Evolutionary conservation across 2,797 vertebrate species (phyloP), one percentile per base, ranked within the genome.

Genomic region (Selene dorsalis): DNA sequence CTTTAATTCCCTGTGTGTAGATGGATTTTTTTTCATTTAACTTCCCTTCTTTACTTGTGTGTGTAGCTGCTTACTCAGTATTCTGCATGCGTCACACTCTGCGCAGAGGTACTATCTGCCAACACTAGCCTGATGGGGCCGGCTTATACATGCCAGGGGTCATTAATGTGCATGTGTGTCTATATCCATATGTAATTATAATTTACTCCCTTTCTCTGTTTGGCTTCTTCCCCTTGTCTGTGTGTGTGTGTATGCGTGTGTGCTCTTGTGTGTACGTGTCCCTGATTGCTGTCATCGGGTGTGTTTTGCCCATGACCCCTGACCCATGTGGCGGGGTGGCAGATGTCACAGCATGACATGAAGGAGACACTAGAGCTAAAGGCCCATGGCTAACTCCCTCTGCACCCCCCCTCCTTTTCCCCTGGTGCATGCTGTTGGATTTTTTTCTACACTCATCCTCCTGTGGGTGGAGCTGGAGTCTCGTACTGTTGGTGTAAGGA

Each of bases 301-400:
- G 77, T 73, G 69, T 79, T 87, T 86, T 75, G 50, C 22, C 69
- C 52, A 3, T 85, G 88, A 90, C 84, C 88, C 87, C 75, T 89
- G 88, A 93, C 91, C 74, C 0, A 0, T 76, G 69, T 81, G 76
- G 41, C 11, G 7, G 66, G 79, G 79, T 84, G 84, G 82, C 88
- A 91, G 89, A 91, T 92, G 89, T 89, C 81, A 70, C 61, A 79
- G 79, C 64, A 59, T 75, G 87, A 76, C 82, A 75, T 70, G 45
- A 78, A 71, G 47, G 71, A 85, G 75, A 80, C 73, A 56, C 64
- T 50, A 28, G 67, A 80, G 73, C 79, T 73, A 58, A 71, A 82
- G 58, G 57, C 53, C 83, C 52, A 53, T 4, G 38, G 55, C 69
- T 68, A 52, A 18, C 68, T 52, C 57, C 69, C 24, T 45, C 68